Conservation (phyloP, 1,140 invertebrate genomes). For the Fragariocoptes setiger region DNA sequence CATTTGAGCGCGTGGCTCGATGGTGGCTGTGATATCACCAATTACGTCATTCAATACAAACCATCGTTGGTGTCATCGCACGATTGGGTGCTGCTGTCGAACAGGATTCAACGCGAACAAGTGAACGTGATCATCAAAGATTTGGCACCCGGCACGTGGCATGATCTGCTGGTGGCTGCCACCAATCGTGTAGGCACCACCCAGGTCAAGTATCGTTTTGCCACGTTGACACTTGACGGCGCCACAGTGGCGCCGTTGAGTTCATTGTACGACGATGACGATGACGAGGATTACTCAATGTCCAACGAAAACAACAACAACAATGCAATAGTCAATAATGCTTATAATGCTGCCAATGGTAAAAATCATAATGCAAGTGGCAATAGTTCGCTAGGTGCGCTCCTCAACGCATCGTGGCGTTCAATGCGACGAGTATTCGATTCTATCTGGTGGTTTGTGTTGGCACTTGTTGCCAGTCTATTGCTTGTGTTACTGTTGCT, state of each 20-base stretch:
- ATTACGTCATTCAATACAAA: conserved; percentile 21
- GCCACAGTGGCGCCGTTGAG: conserved; percentile 7
- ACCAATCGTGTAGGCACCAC: conserved; percentile 83
- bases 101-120: conserved; percentile 10
- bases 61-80: conserved; percentile 8
- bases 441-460: conserved; percentile 21
- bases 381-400: too few species aligned
- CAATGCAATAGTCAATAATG: too few species aligned
- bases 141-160: conserved; percentile 15
- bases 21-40: conserved; percentile 22
- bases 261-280: conserved; percentile 2
- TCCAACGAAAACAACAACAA: conserved; percentile 10
- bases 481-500: conserved; percentile 21
- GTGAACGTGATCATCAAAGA: conserved; percentile 7
- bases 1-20: conserved; percentile 21
- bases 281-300: conserved; percentile 3
- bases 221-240: conserved; percentile 64
- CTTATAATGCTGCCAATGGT: too few species aligned
- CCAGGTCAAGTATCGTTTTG: conserved; percentile 71
- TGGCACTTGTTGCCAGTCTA: conserved; percentile 22
- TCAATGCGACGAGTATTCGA: conserved; percentile 18
- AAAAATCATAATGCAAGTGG: too few species aligned
- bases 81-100: conserved; percentile 13
- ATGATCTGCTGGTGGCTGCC: conserved; percentile 42
- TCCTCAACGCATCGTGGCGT: too few species aligned